Evolutionary conservation across 1,140 invertebrate species (phyloP).

Genomic region (Megathymus violae): DNA sequence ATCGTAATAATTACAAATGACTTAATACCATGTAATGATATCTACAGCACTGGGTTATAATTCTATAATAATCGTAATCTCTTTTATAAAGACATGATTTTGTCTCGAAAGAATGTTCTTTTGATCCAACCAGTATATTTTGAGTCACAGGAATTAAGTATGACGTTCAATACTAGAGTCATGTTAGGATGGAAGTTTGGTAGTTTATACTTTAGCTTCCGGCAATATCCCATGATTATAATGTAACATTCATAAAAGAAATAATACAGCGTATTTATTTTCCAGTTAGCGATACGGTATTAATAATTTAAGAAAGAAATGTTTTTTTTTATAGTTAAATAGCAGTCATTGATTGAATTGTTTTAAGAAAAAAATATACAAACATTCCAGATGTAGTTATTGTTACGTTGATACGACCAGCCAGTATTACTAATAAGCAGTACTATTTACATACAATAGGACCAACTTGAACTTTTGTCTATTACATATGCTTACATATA

Average conservation of each 20-base stretch:
- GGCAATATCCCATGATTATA: constrained; percentile 63
- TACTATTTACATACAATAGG: too few species aligned
- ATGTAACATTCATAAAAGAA: constrained; percentile 36
- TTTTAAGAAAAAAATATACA: too few species aligned
- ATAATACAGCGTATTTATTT: constrained; percentile 34
- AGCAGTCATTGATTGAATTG: too few species aligned
- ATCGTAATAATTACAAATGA: constrained; percentile 15
- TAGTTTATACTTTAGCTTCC: constrained; percentile 53
- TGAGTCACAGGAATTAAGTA: constrained; percentile 33
- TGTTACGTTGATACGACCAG: too few species aligned
- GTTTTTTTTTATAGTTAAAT: too few species aligned
- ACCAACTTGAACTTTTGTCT: too few species aligned
- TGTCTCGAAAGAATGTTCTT: constrained; percentile 52
- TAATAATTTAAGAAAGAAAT: neutral
- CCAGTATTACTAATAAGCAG: too few species aligned
- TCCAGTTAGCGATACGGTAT: neutral
- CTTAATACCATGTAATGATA: constrained; percentile 16
- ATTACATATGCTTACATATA: too few species aligned
- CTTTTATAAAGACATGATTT: constrained; percentile 72
- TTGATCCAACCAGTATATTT: constrained; percentile 41
- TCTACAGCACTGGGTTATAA: constrained; percentile 34
- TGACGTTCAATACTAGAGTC: constrained; percentile 24
- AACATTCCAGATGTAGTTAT: too few species aligned
- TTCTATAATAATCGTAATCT: constrained; percentile 56
- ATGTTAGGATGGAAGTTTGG: constrained; percentile 41